A percentile compares a stretch with the other conserved stretches of the same genome.
Evolutionary conservation across 1,140 invertebrate species (phyloP).

Genomic region (Bombyx mandarina): DNA sequence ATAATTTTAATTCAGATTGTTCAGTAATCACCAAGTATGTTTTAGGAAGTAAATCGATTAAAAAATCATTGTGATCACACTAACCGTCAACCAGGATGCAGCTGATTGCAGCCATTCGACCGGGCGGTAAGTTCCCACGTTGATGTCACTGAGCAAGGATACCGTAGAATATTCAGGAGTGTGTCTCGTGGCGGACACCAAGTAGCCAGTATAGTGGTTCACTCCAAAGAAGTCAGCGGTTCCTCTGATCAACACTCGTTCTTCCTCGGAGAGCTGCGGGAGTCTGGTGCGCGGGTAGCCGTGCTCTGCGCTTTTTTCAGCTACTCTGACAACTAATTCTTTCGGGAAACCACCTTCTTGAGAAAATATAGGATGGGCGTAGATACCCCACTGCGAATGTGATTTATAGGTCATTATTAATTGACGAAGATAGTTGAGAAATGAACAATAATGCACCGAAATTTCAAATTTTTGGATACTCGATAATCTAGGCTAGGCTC

Average conservation of each 20-base stretch:
- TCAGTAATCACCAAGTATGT: conserved; percentile 4
- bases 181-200: conserved; percentile 24
- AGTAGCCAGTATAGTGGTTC: conserved; percentile 72
- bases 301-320: conserved; percentile 64
- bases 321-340: conserved; percentile 70
- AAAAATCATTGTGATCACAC: conserved; percentile 1
- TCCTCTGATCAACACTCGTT: conserved; percentile 71
- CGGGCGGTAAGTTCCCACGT: conserved; percentile 7
- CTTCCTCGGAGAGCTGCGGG: conserved; percentile 66
- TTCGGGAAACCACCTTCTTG: conserved; percentile 74
- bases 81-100: conserved; percentile 24
- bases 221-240: conserved; percentile 76
- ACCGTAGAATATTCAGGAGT: conserved; percentile 14
- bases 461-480: too few relatives aligned
- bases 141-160: conserved; percentile 26
- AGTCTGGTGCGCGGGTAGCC: conserved; percentile 64
- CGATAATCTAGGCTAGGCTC: too few relatives aligned
- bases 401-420: background rate
- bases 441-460: too few relatives aligned
- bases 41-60: too few relatives aligned
- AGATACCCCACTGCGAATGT: conserved; percentile 69
- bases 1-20: too few relatives aligned
- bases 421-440: too few relatives aligned
- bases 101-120: conserved; percentile 19
- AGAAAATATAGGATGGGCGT: conserved; percentile 73